phyloP scores from a whole-genome alignment of 2,888 invertebrate genomes.

The Agrochola lychnidis region DNA sequence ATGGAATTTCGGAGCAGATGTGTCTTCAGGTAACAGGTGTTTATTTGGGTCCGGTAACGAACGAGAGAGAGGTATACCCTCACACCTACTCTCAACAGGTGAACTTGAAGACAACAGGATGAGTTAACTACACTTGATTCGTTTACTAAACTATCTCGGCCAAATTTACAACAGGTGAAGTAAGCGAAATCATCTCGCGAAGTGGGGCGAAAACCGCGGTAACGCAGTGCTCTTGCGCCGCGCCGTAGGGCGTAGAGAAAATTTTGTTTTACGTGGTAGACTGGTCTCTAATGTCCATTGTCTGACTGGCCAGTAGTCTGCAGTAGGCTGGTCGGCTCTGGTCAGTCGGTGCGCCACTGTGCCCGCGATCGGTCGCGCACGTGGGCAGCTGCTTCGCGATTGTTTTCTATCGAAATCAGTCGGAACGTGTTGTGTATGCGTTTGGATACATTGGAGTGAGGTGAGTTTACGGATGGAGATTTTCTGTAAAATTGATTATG shows the following conservation, averaged over 20 bases:
- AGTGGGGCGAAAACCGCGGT: slow-evolving; percentile 40
- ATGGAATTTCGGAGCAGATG: neutral
- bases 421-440: slow-evolving; percentile 61
- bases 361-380: slow-evolving; percentile 53
- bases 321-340: slow-evolving; percentile 6
- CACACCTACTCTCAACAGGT: neutral
- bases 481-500: neutral
- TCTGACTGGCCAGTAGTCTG: slow-evolving; percentile 8
- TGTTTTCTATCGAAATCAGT: slow-evolving; percentile 58
- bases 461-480: slow-evolving; percentile 51
- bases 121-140: neutral
- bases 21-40: neutral
- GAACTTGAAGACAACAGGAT: neutral
- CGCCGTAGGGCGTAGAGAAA: slow-evolving; percentile 53
- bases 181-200: slow-evolving; percentile 36
- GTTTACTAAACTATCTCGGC: neutral
- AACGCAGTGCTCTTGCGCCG: slow-evolving; percentile 34
- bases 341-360: slow-evolving; percentile 60
- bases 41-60: neutral
- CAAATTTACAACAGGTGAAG: slow-evolving; percentile 16
- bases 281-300: slow-evolving; percentile 20
- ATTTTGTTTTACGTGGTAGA: slow-evolving; percentile 45
- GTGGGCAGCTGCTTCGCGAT: slow-evolving; percentile 44
- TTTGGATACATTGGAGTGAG: slow-evolving; percentile 65
- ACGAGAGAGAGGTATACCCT: neutral